Percentiles rank a stretch among this genome's conserved stretches.
Evolutionary conservation across 2,888 invertebrate species (phyloP).

Genomic region (Brenthis ino): DNA sequence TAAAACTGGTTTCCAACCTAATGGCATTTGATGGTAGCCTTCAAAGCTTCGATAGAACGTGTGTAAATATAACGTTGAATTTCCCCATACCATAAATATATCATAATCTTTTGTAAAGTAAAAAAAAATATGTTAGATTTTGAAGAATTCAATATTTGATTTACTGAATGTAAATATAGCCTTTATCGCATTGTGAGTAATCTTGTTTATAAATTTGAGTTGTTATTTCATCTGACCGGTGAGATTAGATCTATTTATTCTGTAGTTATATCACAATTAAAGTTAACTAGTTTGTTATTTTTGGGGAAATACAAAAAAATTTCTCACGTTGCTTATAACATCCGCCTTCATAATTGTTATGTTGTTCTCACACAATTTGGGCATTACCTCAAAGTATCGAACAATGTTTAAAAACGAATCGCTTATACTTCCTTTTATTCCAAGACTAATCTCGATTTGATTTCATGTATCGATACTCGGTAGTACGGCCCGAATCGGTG

Average conservation of each 20-base stretch:
- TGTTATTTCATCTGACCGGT: slow-evolving; percentile 33
- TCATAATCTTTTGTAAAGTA: slow-evolving; percentile 13
- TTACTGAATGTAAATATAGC: not conserved
- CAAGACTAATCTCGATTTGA: slow-evolving; percentile 39
- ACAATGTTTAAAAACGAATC: slow-evolving; percentile 23
- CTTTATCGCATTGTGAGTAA: slow-evolving; percentile 10
- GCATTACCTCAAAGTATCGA: slow-evolving; percentile 28
- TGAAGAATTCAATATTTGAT: not conserved
- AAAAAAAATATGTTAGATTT: not conserved
- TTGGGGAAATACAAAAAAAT: slow-evolving; percentile 40
- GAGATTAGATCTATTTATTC: slow-evolving; percentile 36
- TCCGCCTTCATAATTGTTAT: slow-evolving; percentile 54
- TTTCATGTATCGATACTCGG: slow-evolving; percentile 29
- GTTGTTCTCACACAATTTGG: slow-evolving; percentile 40
- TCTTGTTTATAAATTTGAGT: slow-evolving; percentile 30
- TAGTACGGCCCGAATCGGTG: slow-evolving; percentile 16
- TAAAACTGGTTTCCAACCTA: slow-evolving; percentile 36
- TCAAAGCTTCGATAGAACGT: slow-evolving; percentile 28
- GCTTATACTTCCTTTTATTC: slow-evolving; percentile 31
- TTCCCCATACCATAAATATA: slow-evolving; percentile 24
- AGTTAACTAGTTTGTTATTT: slow-evolving; percentile 35
- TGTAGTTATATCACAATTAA: slow-evolving; percentile 40
- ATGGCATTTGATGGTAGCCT: slow-evolving; percentile 38
- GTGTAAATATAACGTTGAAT: slow-evolving; percentile 34
- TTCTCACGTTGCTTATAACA: slow-evolving; percentile 45